Evolutionary conservation across 2,113 vertebrate species (phyloP).

Genomic region (Tragelaphus strepsiceros): DNA sequence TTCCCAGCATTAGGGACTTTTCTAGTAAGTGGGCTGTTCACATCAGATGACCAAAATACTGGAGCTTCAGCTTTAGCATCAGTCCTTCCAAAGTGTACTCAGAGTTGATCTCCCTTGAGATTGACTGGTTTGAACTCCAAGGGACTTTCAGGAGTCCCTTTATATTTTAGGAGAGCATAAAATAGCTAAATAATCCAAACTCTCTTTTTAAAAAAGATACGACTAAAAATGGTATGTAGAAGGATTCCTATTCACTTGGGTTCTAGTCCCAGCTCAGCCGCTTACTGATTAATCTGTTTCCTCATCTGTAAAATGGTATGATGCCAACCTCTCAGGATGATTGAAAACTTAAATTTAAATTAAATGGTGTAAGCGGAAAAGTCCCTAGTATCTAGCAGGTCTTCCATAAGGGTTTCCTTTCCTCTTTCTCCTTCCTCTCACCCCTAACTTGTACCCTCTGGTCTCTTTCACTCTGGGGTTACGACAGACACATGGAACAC

Average conservation of each 20-base stretch:
- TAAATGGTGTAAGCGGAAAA: not conserved
- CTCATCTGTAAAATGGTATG: not conserved
- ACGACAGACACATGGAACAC: not conserved
- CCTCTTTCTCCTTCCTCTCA: not conserved
- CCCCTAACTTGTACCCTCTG: not conserved
- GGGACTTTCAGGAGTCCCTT: not conserved
- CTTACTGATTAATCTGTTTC: not conserved
- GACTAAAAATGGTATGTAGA: not conserved
- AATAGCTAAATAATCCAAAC: not conserved
- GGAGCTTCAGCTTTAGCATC: not conserved
- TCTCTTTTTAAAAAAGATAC: not conserved
- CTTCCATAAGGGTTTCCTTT: not conserved
- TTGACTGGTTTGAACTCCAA: not conserved
- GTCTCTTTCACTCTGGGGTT: not conserved
- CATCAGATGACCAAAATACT: not conserved
- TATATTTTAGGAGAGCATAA: not conserved
- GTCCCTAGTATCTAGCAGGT: not conserved
- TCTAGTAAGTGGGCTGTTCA: not conserved
- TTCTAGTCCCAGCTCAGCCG: not conserved
- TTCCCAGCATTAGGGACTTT: not conserved
- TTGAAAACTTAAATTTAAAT: not conserved
- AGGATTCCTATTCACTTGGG: not conserved
- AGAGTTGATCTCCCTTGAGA: not conserved
- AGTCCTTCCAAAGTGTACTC: not conserved
- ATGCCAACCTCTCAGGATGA: not conserved